These are phyloP conservation scores for Formica selysi DNA, from an alignment of 1,140 invertebrate species.

Conservation along the genomic window DNA sequence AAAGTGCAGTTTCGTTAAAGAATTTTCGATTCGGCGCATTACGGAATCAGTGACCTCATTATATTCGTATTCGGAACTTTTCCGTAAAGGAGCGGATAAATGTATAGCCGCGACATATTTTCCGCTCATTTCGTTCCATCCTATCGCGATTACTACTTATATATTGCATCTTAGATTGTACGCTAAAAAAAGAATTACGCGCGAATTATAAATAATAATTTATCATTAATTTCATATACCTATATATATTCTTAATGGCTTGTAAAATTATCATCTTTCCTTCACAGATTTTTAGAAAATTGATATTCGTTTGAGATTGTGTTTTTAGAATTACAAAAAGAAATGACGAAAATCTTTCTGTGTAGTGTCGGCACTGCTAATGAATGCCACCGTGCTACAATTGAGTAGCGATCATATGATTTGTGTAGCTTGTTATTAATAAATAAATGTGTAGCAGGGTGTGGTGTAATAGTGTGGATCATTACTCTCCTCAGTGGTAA, in stretches of 20 bases:
- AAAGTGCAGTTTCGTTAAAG: conserved; percentile 27
- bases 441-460: conserved; percentile 66
- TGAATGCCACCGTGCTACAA: conserved; percentile 49
- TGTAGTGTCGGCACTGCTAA: neutral
- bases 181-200: neutral
- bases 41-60: conserved; percentile 50
- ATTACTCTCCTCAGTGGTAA: conserved; percentile 70
- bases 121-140: neutral
- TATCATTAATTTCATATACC: neutral
- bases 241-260: neutral
- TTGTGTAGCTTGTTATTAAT: conserved; percentile 70
- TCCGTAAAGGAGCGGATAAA: neutral
- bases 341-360: conserved; percentile 36
- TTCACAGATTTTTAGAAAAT: neutral
- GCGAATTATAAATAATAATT: conserved; percentile 6
- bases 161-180: neutral
- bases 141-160: neutral
- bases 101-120: conserved; percentile 10
- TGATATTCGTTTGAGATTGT: neutral
- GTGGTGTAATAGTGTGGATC: conserved; percentile 50
- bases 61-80: conserved; percentile 44
- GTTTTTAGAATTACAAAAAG: neutral
- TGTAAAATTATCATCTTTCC: neutral
- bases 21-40: conserved; percentile 30
- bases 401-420: conserved; percentile 62